Evolutionary conservation across 2,797 vertebrate species (phyloP).

Genomic region (Apodemus agrarius): DNA sequence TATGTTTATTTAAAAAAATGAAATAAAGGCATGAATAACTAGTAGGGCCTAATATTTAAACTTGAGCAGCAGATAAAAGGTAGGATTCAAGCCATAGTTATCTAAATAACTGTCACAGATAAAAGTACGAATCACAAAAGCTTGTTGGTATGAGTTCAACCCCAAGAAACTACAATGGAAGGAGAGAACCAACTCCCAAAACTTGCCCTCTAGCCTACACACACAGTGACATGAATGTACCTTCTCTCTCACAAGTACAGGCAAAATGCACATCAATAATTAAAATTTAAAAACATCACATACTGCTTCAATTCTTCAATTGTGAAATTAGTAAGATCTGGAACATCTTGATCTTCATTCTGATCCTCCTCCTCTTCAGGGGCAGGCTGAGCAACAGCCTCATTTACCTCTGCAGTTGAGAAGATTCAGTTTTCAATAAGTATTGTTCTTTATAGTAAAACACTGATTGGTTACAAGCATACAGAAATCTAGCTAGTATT

Average conservation of each 20-base stretch:
- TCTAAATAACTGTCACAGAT: not conserved
- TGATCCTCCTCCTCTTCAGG: conserved; percentile 92
- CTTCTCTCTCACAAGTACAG: not conserved
- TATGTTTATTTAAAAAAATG: too few species aligned
- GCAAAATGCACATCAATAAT: not conserved
- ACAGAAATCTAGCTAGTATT: conserved; percentile 24
- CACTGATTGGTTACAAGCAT: conserved; percentile 3
- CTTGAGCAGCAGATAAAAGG: not conserved
- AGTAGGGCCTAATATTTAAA: not conserved
- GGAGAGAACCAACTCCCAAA: not conserved
- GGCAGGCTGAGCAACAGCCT: conserved; percentile 82
- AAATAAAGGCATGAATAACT: not conserved
- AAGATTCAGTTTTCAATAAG: conserved; percentile 66
- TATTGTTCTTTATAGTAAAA: conserved; percentile 49
- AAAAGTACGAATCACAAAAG: not conserved
- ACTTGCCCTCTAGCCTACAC: not conserved
- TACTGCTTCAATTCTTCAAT: conserved; percentile 96
- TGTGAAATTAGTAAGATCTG: conserved; percentile 95
- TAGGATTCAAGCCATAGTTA: not conserved
- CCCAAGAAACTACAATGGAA: not conserved
- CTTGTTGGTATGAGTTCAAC: not conserved
- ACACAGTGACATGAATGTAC: not conserved
- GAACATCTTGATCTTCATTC: conserved; percentile 92
- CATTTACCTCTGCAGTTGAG: conserved; percentile 85
- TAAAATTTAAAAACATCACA: conserved; percentile 79